Evolutionary conservation across 2,113 vertebrate genomes (phyloP).

Genomic region (Nettapus auritus): DNA sequence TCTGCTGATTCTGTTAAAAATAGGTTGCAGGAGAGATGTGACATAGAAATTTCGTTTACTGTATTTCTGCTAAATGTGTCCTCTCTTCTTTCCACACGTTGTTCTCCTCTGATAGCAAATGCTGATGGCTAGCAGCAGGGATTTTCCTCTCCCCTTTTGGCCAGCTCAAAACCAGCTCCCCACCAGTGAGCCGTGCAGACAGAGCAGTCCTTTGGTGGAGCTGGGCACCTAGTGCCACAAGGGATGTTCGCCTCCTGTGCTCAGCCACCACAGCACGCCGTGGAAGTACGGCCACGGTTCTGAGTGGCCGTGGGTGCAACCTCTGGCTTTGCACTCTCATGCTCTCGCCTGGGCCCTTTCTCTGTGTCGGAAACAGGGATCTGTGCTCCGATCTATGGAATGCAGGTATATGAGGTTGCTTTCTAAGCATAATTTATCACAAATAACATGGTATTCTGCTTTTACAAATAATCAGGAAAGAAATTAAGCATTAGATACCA

Average conservation of each 20-base stretch:
- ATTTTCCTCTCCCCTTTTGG: neutral
- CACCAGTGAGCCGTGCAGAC: neutral
- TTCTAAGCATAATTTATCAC: neutral
- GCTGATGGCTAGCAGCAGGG: neutral
- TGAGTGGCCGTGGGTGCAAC: neutral
- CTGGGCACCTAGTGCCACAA: no score
- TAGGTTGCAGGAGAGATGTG: fast-evolving
- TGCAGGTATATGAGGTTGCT: neutral
- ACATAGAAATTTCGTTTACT: neutral
- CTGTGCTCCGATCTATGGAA: neutral
- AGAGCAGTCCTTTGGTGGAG: neutral
- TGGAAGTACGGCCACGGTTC: neutral
- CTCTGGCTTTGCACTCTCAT: neutral
- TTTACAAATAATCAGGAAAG: neutral
- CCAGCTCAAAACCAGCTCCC: conserved; percentile 1
- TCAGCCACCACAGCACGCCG: neutral
- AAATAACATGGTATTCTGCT: neutral
- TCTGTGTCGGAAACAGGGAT: neutral
- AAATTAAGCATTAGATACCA: neutral
- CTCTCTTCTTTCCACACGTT: neutral
- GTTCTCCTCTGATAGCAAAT: neutral
- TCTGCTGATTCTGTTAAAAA: neutral
- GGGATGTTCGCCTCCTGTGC: neutral
- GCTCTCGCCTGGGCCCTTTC: neutral
- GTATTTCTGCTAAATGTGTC: neutral